Evolutionary conservation across 92 coral and sea anemone genomes (phyloP), one percentile per base, ranked within the genome.

Genomic region (Micromussa lordhowensis): DNA sequence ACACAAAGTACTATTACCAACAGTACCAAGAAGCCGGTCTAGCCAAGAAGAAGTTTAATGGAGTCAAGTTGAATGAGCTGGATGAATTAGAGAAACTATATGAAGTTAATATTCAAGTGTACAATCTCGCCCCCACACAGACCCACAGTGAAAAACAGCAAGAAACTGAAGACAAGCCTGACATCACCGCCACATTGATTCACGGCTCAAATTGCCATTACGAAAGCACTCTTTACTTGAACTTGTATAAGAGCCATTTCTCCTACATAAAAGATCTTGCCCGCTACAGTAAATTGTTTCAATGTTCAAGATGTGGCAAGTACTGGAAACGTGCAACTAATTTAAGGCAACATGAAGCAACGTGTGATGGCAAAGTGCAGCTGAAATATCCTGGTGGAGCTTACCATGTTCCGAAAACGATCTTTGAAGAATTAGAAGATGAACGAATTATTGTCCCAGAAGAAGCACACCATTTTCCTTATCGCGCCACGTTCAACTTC

Each of bases 301-400:
- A 61, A n/a, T 91, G 94, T 49, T 68, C 89, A 4, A 44, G 81
- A 9, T 88, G 90, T 57, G 92, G 86, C 21, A 57, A 57, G 63
- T 14, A 14, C 4, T 57, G 63, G 63, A 57, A 57, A 53, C 51
- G 38, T 17, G 36, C 3, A 44, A n/a, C n/a, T n/a, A 68, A 15
- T 68, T 73, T 7, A 14, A 36, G n/a, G 2, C 66, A 51, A 1
- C 88, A 84, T 48, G 88, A 84, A n/a, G 28, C 38, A 35, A 84
- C 88, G 10, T 84, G 88, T 61, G 82, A 85, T 30, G 72, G 44
- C 1, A 75, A 85, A 74, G 82, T 85, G 0, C 66, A 85, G 54
- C 88, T 74, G 9, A 85, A 85, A 24, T 85, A 57, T 28, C 88
- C 88, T 1, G 88, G 82, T 8, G 29, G 75, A 8, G 57, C 44